phyloP scores from a whole-genome alignment of 2,113 vertebrate genomes.

The Serilophus lunatus region DNA sequence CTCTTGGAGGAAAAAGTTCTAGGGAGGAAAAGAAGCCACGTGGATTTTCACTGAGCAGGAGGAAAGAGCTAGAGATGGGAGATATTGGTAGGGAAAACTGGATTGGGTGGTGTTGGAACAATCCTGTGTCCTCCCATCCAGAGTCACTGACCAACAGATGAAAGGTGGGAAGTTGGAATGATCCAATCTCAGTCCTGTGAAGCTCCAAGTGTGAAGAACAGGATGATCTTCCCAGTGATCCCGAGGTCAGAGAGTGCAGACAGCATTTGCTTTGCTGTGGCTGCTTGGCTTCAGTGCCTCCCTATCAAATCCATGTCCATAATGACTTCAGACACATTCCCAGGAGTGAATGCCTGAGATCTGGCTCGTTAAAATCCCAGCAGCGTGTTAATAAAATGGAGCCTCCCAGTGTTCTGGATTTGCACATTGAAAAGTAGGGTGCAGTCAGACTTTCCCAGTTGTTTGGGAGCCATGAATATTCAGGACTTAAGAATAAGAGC shows the following conservation, averaged over 20 bases:
- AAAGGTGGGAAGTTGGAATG: neutral
- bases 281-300: neutral
- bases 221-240: neutral
- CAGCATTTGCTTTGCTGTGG: neutral
- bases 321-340: neutral
- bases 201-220: neutral
- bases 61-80: neutral
- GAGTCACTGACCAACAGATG: neutral
- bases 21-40: neutral
- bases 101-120: neutral
- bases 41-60: neutral
- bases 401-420: neutral
- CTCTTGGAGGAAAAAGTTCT: neutral
- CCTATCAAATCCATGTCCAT: neutral
- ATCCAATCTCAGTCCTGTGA: accelerated
- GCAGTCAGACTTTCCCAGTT: neutral
- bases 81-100: neutral
- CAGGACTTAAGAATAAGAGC: neutral
- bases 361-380: neutral
- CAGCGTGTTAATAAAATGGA: accelerated
- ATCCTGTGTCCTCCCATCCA: too few relatives aligned
- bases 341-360: neutral
- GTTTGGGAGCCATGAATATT: neutral
- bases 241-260: neutral
- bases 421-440: neutral